Conservation (phyloP, 2,888 invertebrate species). For the Trissolcus brochymenae region DNA sequence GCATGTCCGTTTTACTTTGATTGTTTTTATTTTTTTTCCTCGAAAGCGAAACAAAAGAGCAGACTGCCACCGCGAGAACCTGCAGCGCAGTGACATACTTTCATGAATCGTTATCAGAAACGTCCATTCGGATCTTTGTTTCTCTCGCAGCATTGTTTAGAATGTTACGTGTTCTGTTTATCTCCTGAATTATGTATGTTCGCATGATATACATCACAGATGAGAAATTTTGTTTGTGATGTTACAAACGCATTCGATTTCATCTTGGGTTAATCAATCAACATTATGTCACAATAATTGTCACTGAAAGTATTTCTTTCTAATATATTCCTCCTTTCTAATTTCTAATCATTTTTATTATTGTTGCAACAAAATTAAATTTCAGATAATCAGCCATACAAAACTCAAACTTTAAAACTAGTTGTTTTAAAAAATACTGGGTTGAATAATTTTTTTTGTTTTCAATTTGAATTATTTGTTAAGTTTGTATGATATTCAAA, state of each 20-base stretch:
- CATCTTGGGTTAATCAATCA: slow-evolving; percentile 16
- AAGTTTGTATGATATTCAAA: slow-evolving; percentile 1
- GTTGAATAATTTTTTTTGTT: no score
- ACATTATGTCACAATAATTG: neutral
- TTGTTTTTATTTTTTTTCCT: slow-evolving; percentile 12
- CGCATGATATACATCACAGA: slow-evolving; percentile 27
- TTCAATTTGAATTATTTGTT: neutral
- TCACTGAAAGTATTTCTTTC: no score
- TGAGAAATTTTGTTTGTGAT: no score
- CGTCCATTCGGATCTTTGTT: slow-evolving; percentile 22
- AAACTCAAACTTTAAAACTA: no score
- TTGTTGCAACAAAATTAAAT: no score
- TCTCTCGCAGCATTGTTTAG: slow-evolving; percentile 43
- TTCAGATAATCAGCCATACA: no score
- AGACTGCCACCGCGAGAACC: neutral
- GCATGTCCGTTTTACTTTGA: no score
- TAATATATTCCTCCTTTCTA: no score
- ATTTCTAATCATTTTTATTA: no score
- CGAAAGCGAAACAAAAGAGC: neutral
- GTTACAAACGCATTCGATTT: slow-evolving; percentile 14
- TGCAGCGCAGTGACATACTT: slow-evolving; percentile 43
- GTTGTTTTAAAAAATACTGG: no score
- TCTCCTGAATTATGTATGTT: slow-evolving; percentile 42
- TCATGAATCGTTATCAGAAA: slow-evolving; percentile 29
- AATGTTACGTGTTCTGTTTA: slow-evolving; percentile 24